A percentile compares a stretch with the other conserved stretches of the same genome.
Conservation (phyloP, 2,113 vertebrate species). For the Ovis aries region ARS-UI_Ramb_v3.0 NC_056063.1:80128001-80128500, state of each 20-base stretch:
- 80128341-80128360: neutral
- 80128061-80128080: neutral
- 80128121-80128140: neutral
- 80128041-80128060: neutral
- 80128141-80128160: neutral
- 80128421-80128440: neutral
- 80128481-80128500: neutral
- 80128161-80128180: neutral
- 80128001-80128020: neutral
- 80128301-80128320: neutral
- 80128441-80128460: neutral
- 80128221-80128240: neutral
- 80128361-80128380: neutral
- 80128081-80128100: neutral
- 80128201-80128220: neutral
- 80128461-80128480: neutral
- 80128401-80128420: neutral
- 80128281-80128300: neutral
- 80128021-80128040: neutral
- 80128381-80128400: neutral
- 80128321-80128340: neutral
- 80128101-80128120: fast-evolving
- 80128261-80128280: neutral
- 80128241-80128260: neutral
- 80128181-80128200: neutral